phyloP scores from a whole-genome alignment of 1,140 invertebrate genomes.

The Leptopilina clavipes region DNA sequence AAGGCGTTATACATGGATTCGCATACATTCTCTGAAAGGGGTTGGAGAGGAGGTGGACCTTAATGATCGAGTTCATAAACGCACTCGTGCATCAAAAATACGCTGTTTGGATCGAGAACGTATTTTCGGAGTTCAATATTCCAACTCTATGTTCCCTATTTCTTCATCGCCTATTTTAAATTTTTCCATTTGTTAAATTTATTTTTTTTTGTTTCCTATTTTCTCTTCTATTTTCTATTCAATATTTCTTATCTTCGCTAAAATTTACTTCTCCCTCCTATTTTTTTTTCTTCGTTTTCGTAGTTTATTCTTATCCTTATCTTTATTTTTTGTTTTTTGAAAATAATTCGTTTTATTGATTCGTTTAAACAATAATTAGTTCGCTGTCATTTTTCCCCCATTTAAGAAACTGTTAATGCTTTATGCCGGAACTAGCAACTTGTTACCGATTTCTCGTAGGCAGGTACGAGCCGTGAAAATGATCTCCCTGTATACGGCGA shows the following conservation, averaged over 20 bases:
- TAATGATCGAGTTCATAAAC: slow-evolving; percentile 40
- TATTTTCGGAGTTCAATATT: slow-evolving; percentile 30
- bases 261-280: not conserved
- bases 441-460: slow-evolving; percentile 60
- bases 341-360: too few relatives aligned
- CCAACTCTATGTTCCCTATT: slow-evolving; percentile 1
- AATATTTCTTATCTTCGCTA: not conserved
- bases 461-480: slow-evolving; percentile 51
- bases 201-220: too few relatives aligned
- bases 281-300: not conserved
- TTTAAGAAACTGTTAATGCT: not conserved
- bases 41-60: not conserved
- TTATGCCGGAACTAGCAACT: slow-evolving; percentile 52
- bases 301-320: not conserved
- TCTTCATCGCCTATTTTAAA: not conserved
- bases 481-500: slow-evolving; percentile 52
- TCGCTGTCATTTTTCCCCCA: not conserved
- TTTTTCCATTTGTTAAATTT: not conserved
- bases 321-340: slow-evolving; percentile 1
- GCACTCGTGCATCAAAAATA: slow-evolving; percentile 36
- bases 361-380: not conserved
- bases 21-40: slow-evolving; percentile 38
- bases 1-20: slow-evolving; percentile 52
- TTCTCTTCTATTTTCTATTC: not conserved
- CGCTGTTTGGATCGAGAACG: not conserved